A percentile compares a stretch with the other conserved stretches of the same genome.
Evolutionary conservation across 1,140 invertebrate genomes (phyloP).

Genomic region (Ceratosolen fusciceps): DNA sequence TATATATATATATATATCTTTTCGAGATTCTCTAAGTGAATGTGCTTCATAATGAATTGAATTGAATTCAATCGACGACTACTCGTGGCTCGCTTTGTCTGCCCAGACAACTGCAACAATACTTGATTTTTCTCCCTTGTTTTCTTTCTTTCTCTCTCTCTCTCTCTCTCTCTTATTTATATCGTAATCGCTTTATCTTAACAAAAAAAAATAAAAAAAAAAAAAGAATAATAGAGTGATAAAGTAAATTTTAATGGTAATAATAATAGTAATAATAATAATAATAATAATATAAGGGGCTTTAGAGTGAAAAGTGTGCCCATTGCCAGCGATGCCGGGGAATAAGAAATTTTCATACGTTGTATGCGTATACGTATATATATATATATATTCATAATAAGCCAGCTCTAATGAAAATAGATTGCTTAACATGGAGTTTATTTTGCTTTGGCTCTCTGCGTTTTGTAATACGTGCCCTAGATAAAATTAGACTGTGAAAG

Average conservation of each 20-base stretch:
- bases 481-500: conserved; percentile 48
- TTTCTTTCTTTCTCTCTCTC: too few relatives aligned
- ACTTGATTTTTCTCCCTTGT: too few relatives aligned
- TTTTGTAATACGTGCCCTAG: conserved; percentile 46
- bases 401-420: conserved; percentile 43
- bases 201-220: too few relatives aligned
- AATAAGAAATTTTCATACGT: conserved; percentile 32
- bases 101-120: too few relatives aligned
- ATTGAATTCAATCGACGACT: too few relatives aligned
- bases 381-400: conserved; percentile 48
- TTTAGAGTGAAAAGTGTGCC: conserved; percentile 14
- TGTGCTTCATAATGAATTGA: too few relatives aligned
- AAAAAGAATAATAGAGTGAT: too few relatives aligned
- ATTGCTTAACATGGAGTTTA: conserved; percentile 48
- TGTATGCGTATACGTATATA: too few relatives aligned
- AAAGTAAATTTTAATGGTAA: too few relatives aligned
- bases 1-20: too few relatives aligned
- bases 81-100: too few relatives aligned
- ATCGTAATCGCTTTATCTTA: not conserved
- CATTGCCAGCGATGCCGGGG: conserved; percentile 6
- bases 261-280: not conserved
- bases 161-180: not conserved
- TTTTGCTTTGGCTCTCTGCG: conserved; percentile 25
- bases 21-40: too few relatives aligned
- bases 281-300: conserved; percentile 13